phyloP scores from a whole-genome alignment of 2,797 vertebrate species.

The Sphenopsis melanotis region DNA sequence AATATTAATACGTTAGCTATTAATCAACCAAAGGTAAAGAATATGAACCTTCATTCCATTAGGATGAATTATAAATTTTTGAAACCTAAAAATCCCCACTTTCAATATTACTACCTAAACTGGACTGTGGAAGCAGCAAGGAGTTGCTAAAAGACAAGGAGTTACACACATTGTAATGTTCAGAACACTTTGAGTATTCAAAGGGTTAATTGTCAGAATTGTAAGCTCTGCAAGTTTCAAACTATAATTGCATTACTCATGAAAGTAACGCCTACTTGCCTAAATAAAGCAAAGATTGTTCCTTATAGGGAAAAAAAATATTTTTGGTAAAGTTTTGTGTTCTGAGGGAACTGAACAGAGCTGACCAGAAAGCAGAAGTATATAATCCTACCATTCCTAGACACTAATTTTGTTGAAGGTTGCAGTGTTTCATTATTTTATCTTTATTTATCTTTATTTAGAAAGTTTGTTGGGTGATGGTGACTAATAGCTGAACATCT shows the following conservation, averaged over 20 bases:
- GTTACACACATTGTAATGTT: background rate
- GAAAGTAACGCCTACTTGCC: background rate
- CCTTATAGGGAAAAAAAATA: slow-evolving; percentile 48
- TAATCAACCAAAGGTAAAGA: background rate
- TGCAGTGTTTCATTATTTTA: slow-evolving; percentile 75
- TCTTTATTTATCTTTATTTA: slow-evolving; percentile 77
- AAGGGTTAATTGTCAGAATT: background rate
- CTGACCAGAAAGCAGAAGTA: slow-evolving; percentile 67
- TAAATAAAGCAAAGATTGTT: background rate
- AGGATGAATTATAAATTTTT: background rate
- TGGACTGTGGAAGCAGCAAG: background rate
- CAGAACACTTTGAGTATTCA: background rate
- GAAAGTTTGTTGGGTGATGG: slow-evolving; percentile 71
- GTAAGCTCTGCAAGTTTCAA: background rate
- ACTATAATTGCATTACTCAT: background rate
- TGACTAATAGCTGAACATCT: slow-evolving; percentile 81
- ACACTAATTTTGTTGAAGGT: slow-evolving; percentile 70
- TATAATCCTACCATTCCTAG: slow-evolving; percentile 61
- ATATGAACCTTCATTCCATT: background rate
- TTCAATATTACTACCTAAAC: background rate
- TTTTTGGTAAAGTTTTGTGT: slow-evolving; percentile 42
- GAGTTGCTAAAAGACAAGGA: background rate
- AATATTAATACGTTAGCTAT: background rate
- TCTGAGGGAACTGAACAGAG: slow-evolving; percentile 49
- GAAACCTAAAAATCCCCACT: fast-evolving